phyloP scores from a whole-genome alignment of 2,888 invertebrate species.

The Rhagonycha lutea region DNA sequence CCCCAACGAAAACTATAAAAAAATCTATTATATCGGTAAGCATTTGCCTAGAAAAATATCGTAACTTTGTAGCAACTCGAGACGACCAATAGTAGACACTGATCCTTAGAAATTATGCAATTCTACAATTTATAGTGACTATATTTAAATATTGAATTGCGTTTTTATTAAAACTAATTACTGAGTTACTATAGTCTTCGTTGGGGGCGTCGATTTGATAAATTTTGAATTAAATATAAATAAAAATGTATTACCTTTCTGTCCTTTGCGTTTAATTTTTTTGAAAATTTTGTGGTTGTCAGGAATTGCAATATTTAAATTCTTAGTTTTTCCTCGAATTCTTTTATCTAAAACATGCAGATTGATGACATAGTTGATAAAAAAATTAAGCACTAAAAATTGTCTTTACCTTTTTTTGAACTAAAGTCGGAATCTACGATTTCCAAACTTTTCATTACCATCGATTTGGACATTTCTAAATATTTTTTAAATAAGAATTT shows the following conservation, averaged over 20 bases:
- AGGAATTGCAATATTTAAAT: conserved; percentile 37
- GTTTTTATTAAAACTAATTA: too few relatives aligned
- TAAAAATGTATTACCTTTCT: conserved; percentile 39
- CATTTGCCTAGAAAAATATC: too few relatives aligned
- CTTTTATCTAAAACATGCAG: conserved; percentile 3
- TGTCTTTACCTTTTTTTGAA: conserved; percentile 21
- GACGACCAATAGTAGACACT: too few relatives aligned
- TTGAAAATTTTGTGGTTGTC: conserved; percentile 41
- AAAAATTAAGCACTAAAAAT: background rate
- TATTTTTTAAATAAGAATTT: background rate
- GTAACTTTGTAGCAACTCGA: too few relatives aligned
- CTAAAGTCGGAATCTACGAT: conserved; percentile 45
- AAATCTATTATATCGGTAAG: too few relatives aligned
- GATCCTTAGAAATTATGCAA: too few relatives aligned
- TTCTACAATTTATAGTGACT: too few relatives aligned
- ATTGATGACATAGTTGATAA: background rate
- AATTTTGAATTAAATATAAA: background rate
- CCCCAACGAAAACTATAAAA: too few relatives aligned
- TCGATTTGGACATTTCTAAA: conserved; percentile 46
- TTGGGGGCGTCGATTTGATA: too few relatives aligned
- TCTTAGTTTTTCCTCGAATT: conserved; percentile 24
- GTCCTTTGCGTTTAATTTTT: conserved; percentile 36
- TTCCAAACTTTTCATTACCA: conserved; percentile 48
- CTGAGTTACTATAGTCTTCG: too few relatives aligned
- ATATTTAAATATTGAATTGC: too few relatives aligned